A percentile compares a stretch with the other conserved stretches of the same genome.
phyloP scores from a whole-genome alignment of 2,888 invertebrate species.

The Xestia c-nigrum region DNA sequence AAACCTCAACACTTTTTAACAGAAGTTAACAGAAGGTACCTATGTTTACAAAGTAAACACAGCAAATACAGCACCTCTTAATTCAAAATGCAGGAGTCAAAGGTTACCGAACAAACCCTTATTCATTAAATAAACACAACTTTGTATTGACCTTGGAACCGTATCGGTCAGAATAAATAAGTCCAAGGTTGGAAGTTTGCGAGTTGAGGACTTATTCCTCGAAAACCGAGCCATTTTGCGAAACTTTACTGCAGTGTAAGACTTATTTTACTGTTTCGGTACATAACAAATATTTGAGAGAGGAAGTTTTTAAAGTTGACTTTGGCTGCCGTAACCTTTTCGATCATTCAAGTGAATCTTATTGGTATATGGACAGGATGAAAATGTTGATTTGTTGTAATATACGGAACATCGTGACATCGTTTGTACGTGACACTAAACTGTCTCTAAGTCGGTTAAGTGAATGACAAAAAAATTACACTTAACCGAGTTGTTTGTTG shows the following conservation, averaged over 20 bases:
- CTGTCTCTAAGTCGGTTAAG: too few species aligned
- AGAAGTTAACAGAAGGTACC: not conserved
- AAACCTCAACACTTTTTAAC: not conserved
- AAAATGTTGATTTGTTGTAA: not conserved
- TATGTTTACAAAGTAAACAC: not conserved
- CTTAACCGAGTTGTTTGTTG: too few species aligned
- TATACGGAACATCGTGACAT: not conserved
- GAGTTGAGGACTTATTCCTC: slow-evolving; percentile 29
- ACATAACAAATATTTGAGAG: slow-evolving; percentile 22
- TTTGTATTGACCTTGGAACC: slow-evolving; percentile 50
- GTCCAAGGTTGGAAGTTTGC: slow-evolving; percentile 42
- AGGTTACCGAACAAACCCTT: slow-evolving; percentile 32
- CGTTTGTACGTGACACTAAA: not conserved
- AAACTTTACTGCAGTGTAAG: slow-evolving; percentile 35
- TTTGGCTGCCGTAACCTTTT: slow-evolving; percentile 3
- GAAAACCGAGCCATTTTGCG: slow-evolving; percentile 32
- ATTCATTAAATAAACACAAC: slow-evolving; percentile 55
- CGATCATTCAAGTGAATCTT: not conserved
- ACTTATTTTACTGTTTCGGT: slow-evolving; percentile 28
- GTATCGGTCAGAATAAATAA: slow-evolving; percentile 49
- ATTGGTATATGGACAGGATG: not conserved
- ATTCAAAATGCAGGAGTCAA: slow-evolving; percentile 38
- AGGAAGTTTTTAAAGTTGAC: slow-evolving; percentile 10
- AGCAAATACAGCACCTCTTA: slow-evolving; percentile 9
- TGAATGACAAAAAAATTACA: too few species aligned